Percentiles rank a stretch among this genome's conserved stretches.
phyloP scores from a whole-genome alignment of 2,113 vertebrate species.

The Arenaria interpres region DNA sequence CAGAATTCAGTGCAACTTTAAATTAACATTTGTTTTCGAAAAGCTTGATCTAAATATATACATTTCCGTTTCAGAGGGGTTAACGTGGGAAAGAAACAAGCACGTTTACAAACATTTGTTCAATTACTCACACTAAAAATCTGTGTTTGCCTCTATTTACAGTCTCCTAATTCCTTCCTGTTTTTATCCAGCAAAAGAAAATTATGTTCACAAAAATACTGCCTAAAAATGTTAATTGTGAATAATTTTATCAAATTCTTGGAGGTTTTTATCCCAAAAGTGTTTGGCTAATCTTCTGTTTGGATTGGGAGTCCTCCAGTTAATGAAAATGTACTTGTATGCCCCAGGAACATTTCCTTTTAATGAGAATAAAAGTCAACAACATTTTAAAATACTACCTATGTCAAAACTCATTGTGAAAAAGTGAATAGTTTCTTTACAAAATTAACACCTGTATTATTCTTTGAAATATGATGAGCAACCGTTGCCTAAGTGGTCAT shows the following conservation, averaged over 20 bases:
- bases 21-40: background rate
- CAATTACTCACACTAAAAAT: background rate
- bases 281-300: background rate
- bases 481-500: background rate
- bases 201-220: background rate
- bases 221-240: background rate
- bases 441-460: background rate
- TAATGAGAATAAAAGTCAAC: background rate
- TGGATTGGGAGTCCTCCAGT: slow-evolving; percentile 1
- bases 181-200: background rate
- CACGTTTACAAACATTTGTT: background rate
- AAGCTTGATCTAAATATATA: background rate
- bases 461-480: background rate
- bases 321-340: background rate
- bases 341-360: background rate
- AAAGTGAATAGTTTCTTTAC: background rate
- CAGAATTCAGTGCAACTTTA: background rate
- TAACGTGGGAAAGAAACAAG: background rate
- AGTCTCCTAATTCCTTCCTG: background rate
- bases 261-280: background rate
- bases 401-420: background rate
- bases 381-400: background rate
- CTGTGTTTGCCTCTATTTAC: background rate
- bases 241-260: background rate
- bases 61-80: background rate